phyloP scores from a whole-genome alignment of 2,113 vertebrate genomes.

The Mobula hypostoma region DNA sequence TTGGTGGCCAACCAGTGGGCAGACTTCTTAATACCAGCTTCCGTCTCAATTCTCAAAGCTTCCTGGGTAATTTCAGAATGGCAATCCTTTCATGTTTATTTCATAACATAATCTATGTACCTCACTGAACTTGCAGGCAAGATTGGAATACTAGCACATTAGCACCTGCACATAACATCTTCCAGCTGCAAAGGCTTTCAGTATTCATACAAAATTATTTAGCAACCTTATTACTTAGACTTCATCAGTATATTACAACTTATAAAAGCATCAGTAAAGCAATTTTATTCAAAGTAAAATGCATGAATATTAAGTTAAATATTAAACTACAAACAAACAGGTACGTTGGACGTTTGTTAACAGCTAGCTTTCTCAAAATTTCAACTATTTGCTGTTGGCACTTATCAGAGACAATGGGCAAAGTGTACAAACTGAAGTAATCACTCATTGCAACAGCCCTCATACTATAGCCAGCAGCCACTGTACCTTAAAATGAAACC shows the following conservation, averaged over 20 bases:
- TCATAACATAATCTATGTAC: neutral
- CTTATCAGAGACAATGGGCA: neutral
- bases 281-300: constrained; percentile 1
- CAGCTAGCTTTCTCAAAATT: no score
- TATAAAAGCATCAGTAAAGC: neutral
- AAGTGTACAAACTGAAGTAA: neutral
- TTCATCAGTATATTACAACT: neutral
- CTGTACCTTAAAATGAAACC: neutral
- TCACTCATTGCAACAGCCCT: neutral
- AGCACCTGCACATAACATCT: constrained; percentile 17
- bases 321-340: neutral
- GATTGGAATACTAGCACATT: constrained; percentile 5
- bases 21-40: constrained; percentile 27
- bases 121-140: neutral
- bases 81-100: constrained; percentile 33
- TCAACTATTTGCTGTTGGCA: neutral
- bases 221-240: neutral
- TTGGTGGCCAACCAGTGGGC: constrained; percentile 28
- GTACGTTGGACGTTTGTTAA: no score
- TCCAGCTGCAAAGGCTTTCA: neutral
- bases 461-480: neutral
- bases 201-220: neutral
- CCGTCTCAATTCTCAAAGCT: neutral
- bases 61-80: constrained; percentile 15
- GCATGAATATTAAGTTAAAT: neutral